Conservation (phyloP, 2,888 invertebrate species). For the Branchipolynoe longqiensis region DNA sequence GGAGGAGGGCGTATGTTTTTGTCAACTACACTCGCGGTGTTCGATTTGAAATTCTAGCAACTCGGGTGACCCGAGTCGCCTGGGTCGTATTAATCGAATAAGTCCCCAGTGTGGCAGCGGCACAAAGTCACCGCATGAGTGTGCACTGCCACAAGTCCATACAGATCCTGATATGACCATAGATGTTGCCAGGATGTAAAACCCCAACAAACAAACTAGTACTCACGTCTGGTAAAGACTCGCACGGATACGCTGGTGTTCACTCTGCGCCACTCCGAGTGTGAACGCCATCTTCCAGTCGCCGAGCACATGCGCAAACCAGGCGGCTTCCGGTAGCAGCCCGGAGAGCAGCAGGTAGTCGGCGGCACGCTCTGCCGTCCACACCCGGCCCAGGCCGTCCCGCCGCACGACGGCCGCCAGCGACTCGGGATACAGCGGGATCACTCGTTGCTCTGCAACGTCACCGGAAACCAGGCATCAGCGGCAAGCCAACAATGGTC, state of each 20-base stretch:
- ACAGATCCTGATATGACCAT: too few relatives aligned
- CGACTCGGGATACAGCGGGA: constrained; percentile 60
- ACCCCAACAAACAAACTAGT: neutral
- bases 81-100: too few relatives aligned
- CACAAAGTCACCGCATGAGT: too few relatives aligned
- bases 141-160: too few relatives aligned
- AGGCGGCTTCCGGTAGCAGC: constrained; percentile 78
- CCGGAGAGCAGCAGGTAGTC: constrained; percentile 79
- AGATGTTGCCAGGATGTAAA: too few relatives aligned
- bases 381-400: constrained; percentile 73
- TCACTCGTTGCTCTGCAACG: constrained; percentile 53
- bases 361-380: constrained; percentile 78
- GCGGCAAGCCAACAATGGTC: too few relatives aligned
- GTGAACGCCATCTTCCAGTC: constrained; percentile 80
- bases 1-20: too few relatives aligned
- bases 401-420: constrained; percentile 68
- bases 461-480: too few relatives aligned
- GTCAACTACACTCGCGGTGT: too few relatives aligned
- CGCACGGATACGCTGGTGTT: constrained; percentile 68
- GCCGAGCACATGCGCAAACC: constrained; percentile 79
- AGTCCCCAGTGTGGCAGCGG: too few relatives aligned
- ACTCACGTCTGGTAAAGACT: constrained; percentile 56
- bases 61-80: too few relatives aligned
- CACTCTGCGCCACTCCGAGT: constrained; percentile 72
- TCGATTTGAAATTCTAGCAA: too few relatives aligned